phyloP scores from a whole-genome alignment of 2,797 vertebrate species.

The Tenualosa ilisha region DNA sequence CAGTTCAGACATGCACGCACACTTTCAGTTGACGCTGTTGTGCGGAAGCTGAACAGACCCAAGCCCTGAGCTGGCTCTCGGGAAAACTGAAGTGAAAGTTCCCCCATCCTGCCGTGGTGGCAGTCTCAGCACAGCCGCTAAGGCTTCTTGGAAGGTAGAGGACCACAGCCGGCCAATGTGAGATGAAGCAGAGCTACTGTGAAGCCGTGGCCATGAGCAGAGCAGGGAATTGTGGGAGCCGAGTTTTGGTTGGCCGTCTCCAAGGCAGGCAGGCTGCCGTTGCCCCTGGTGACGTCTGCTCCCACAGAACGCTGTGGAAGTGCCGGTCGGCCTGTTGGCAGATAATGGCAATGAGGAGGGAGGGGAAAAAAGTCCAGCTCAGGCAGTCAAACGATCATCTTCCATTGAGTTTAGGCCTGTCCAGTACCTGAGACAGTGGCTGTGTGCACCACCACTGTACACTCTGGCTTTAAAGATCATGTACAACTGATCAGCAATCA shows the following conservation, averaged over 20 bases:
- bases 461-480: not conserved
- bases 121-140: not conserved
- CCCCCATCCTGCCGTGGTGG: not conserved
- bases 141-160: not conserved
- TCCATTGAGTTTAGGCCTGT: not conserved
- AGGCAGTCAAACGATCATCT: not conserved
- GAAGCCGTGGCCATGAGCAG: not conserved
- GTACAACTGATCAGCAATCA: not conserved
- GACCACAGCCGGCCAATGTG: not conserved
- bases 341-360: not conserved
- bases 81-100: conserved; percentile 5
- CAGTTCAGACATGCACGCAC: not conserved
- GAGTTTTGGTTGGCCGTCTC: conserved; percentile 1
- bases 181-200: not conserved
- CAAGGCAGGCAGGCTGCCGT: not conserved
- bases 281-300: conserved; percentile 21
- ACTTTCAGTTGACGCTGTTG: not conserved
- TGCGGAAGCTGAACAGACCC: not conserved
- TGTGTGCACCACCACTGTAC: not conserved
- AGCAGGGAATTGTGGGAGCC: not conserved
- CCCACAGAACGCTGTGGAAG: not conserved
- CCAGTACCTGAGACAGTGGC: not conserved
- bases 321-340: not conserved
- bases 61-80: not conserved
- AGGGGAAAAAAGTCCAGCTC: not conserved